Evolutionary conservation across 2,797 vertebrate species (phyloP).

Genomic region (Etheostoma nigrum): DNA sequence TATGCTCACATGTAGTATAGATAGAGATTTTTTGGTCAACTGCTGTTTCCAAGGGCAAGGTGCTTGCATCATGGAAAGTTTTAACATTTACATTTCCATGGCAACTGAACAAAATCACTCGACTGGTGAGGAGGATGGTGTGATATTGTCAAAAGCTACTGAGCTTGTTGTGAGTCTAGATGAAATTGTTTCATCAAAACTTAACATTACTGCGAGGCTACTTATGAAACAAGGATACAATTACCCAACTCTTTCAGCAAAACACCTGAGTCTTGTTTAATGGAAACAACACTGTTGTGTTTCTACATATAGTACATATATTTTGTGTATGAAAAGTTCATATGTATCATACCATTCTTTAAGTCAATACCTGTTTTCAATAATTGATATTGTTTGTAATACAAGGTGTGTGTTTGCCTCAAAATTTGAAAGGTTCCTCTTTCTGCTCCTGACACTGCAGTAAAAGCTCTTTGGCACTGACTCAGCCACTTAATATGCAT

Average conservation of each 20-base stretch:
- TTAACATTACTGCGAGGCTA: background rate
- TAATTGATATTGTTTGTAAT: background rate
- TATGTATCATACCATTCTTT: background rate
- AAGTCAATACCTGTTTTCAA: background rate
- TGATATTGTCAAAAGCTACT: background rate
- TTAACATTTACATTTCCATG: constrained; percentile 34
- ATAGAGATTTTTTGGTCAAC: background rate
- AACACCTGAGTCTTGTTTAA: constrained; percentile 6
- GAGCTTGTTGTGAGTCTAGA: background rate
- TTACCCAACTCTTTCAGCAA: background rate
- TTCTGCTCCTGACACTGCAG: constrained; percentile 58
- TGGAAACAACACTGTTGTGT: background rate
- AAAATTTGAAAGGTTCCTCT: constrained; percentile 6
- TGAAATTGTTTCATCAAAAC: background rate
- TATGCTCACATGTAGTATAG: background rate
- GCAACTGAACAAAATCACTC: constrained; percentile 20
- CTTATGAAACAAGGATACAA: background rate
- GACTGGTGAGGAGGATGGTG: background rate
- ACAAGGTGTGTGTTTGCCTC: background rate
- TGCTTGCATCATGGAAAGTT: constrained; percentile 15
- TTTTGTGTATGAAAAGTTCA: background rate
- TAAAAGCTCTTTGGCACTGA: constrained; percentile 60
- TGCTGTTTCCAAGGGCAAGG: background rate
- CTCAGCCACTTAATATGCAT: constrained; percentile 81
- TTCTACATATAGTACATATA: background rate